Conservation (phyloP, 30 jellyfish, hydroid and myxozoan genomes). For the Clytia hemisphaerica region DNA sequence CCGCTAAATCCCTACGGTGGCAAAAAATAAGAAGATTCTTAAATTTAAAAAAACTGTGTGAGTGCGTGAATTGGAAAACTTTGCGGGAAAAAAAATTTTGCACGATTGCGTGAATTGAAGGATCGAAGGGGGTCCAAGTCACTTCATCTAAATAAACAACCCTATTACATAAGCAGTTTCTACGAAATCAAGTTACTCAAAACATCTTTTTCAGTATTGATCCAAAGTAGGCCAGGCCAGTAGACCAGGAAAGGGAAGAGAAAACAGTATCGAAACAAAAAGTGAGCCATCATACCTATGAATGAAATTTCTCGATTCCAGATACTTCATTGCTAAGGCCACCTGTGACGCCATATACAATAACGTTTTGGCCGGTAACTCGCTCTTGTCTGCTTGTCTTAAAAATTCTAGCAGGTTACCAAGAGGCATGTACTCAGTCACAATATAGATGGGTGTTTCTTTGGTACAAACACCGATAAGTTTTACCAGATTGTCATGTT, state of each 20-base stretch:
- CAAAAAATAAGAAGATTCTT: background rate
- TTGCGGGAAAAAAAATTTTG: background rate
- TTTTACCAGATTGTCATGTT: slow-evolving; percentile 76
- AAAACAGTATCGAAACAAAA: background rate
- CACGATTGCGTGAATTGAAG: no score
- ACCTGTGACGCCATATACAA: slow-evolving; percentile 98
- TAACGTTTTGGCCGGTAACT: slow-evolving; percentile 91
- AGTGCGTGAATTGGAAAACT: background rate
- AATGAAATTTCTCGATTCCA: slow-evolving; percentile 56
- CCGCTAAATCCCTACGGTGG: slow-evolving; percentile 93
- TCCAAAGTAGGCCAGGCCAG: no score
- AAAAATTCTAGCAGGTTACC: slow-evolving; percentile 84
- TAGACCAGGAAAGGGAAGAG: no score
- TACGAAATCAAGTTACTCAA: no score
- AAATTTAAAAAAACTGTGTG: background rate
- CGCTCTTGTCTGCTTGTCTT: slow-evolving; percentile 76
- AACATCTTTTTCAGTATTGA: no score
- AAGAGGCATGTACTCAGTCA: slow-evolving; percentile 90
- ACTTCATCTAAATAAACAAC: no score
- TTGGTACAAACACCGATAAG: slow-evolving; percentile 93
- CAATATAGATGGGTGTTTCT: slow-evolving; percentile 83
- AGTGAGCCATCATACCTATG: slow-evolving; percentile 53
- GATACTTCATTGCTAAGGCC: slow-evolving; percentile 89
- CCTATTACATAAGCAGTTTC: no score
- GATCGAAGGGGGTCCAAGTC: no score